Base-by-base conservation (phyloP, 2,797 vertebrate genomes). In the Propithecus perrieri region DNA sequence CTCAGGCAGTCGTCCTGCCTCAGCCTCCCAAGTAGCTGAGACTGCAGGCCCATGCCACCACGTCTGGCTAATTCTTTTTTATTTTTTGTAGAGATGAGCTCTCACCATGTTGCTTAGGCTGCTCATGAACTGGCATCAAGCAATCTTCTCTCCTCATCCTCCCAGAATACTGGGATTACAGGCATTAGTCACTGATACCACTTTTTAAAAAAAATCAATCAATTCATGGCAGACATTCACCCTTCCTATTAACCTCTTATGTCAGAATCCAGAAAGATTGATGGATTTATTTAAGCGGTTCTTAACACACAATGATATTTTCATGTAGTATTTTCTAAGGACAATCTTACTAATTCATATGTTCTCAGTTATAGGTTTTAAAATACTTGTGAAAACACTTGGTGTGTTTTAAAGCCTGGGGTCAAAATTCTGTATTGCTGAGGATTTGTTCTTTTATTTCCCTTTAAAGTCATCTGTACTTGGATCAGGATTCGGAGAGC, bases 401-500 rank as follows among this genome's bases (percentile, higher is more conserved):
- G 71, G 17, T 33, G 2, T 94, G 9, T 96, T 94, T 94, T 87
- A 55, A 93, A 74, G 14, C 57, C 15, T 92, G 5, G 14, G 10
- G 7, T 67, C 74, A 15, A 84, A 91, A 83, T 76, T 94, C 30
- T 74, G 26, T 94, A 72, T 96, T 86, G 50, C 72, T 97, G 46
- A 97, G 50, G 69, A 35, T 1, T 84, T 95, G 24, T 80, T 35
- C 12, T 88, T 89, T 78, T 79, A 28, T 72, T 81, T 95, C 5
- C 61, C 48, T 76, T 98, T 81, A 2, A 94, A 99, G 99, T 99
- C 99, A 94, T 99, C 99, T 50, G 99, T 99, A 96, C 99, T 99
- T 94, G 99, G 99, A 97, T 99, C 99, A 98, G 99, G 99, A 93
- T 99, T 99, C 97, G 99, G 99, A 96, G 99, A 99, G 79, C 98